These are phyloP conservation scores for Salmo trutta DNA, from an alignment of 2,797 vertebrate genomes.

Conservation along the genomic window DNA sequence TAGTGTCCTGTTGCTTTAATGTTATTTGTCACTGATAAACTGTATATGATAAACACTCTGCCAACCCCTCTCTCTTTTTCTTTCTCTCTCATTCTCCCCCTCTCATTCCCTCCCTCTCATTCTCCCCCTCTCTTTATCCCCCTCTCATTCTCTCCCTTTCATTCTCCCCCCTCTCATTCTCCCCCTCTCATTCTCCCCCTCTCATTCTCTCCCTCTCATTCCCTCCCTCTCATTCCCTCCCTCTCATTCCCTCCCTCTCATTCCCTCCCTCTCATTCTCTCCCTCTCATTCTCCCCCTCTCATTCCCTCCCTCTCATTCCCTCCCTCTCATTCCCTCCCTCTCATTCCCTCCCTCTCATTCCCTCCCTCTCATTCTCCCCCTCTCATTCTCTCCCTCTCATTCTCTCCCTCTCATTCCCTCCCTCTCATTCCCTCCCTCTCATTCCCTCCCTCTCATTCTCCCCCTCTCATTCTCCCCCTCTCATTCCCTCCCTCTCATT, in stretches of 20 bases:
- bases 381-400: too few species aligned
- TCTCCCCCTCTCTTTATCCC: not conserved
- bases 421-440: not conserved
- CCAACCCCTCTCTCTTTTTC: conserved; percentile 1
- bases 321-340: not conserved
- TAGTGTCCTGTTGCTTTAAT: conserved; percentile 62
- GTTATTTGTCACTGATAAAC: conserved; percentile 45
- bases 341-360: not conserved
- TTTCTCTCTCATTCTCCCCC: not conserved
- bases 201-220: not conserved
- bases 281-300: not conserved
- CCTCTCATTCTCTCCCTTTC: not conserved
- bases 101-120: not conserved
- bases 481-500: not conserved
- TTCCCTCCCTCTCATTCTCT: not conserved
- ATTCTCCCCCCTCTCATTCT: not conserved
- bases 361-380: too few species aligned
- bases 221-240: not conserved
- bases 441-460: not conserved
- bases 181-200: not conserved
- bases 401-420: conserved; percentile 1
- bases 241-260: not conserved
- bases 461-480: not conserved
- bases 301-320: not conserved
- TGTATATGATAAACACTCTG: not conserved